Base-by-base conservation (phyloP, 2,113 vertebrate genomes). In the Uropsilus gracilis region DNA sequence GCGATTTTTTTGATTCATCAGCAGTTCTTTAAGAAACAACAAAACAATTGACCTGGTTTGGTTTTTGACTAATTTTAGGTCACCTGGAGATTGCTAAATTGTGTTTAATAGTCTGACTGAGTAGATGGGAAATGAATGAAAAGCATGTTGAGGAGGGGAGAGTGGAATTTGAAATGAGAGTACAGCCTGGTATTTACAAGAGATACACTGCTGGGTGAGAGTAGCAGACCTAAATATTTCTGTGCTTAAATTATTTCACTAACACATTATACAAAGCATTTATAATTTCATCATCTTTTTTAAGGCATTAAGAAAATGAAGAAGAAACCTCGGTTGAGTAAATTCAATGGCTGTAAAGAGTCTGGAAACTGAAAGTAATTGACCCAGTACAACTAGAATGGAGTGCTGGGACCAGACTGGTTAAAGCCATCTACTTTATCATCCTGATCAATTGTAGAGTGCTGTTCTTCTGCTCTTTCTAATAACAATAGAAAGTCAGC, bases 1-100 rank as follows among this genome's bases (percentile, higher is more conserved):
- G 68, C 73, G 77, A 64, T 96, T 91, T 89, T 86, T 63, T 82
- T 75, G 93, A 34, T 94, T 71, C 93, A 85, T 97, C 63, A 86
- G 64, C 46, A 84, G 0, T 16, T 86, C 53, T 92, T 84, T 78
- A 95, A 68, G 53, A 89, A 92, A 57, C 42, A 76, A 46, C 30
- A 46, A 81, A 68, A 55, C 66, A 64, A 44, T n/a, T 77, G 73
- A 82, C 63, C 89, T 78, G 50, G 57, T 92, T 96, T 90, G 73
- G 48, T 63, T 96, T 93, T 77, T n/a, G 66, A 18, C 57, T 86
- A 80, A 86, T 75, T 81, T n/a, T 55, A 50, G 57, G 64, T 96
- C 85, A 93, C 57, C 50, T 83, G 44, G 94, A 90, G 50, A 72
- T 86, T 64, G 90, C 71, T 48, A 71, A 77, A 68, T 61, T 71